A percentile compares a stretch with the other conserved stretches of the same genome.
Evolutionary conservation across 2,797 vertebrate species (phyloP).

Genomic region (Pristis pectinata): DNA sequence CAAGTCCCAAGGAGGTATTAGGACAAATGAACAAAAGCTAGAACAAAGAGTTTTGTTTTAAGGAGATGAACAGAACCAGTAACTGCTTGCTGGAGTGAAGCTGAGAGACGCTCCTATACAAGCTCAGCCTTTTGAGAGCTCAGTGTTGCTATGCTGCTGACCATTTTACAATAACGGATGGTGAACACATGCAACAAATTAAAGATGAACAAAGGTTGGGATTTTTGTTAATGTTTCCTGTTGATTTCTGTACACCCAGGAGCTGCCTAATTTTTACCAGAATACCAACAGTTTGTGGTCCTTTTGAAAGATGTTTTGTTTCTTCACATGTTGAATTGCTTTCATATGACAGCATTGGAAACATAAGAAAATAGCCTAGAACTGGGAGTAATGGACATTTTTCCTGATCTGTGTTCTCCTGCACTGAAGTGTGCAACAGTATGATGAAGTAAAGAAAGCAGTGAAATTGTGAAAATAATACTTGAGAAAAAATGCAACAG

Average conservation of each 20-base stretch:
- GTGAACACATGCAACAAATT: conserved; percentile 32
- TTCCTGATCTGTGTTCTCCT: neutral
- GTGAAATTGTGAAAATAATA: neutral
- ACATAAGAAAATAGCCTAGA: conserved; percentile 9
- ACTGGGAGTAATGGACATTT: neutral
- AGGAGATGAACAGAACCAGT: too few relatives aligned
- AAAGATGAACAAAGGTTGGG: conserved; percentile 30
- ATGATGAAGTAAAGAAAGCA: neutral
- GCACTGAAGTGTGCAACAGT: neutral
- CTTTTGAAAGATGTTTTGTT: conserved; percentile 31
- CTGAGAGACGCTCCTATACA: neutral
- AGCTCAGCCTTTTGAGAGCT: neutral
- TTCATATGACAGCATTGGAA: conserved; percentile 23
- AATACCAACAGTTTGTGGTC: conserved; percentile 29
- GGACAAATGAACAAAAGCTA: too few relatives aligned
- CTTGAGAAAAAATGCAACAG: neutral
- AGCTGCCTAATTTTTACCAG: conserved; percentile 36
- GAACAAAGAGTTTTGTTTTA: too few relatives aligned
- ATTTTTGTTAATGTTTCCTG: conserved; percentile 34
- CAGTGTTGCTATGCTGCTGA: neutral
- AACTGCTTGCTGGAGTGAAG: neutral
- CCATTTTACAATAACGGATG: conserved; percentile 3
- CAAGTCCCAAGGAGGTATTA: too few relatives aligned
- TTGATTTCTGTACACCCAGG: conserved; percentile 30
- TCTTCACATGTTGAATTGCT: conserved; percentile 32